Percentiles rank a stretch among this genome's conserved stretches.
phyloP scores from a whole-genome alignment of 2,113 vertebrate genomes.

The Atherinomorus stipes region DNA sequence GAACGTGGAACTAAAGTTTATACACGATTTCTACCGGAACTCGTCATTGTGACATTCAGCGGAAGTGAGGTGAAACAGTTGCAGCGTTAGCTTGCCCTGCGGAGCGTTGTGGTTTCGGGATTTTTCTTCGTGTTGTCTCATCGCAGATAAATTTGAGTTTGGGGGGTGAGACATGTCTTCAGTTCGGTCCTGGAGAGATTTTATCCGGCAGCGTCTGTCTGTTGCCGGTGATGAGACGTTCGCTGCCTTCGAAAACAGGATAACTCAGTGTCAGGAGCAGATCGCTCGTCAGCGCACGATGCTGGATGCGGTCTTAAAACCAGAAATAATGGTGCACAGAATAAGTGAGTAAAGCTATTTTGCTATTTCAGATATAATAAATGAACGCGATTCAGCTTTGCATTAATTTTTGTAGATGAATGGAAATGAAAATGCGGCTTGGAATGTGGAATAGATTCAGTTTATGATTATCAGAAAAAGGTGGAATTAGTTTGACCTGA shows the following conservation, averaged over 20 bases:
- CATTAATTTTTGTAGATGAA: neutral
- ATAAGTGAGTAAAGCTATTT: constrained; percentile 3
- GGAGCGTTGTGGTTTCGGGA: too few relatives aligned
- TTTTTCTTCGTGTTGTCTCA: neutral
- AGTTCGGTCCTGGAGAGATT: neutral
- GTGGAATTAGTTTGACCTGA: too few relatives aligned
- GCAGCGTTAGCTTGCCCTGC: neutral
- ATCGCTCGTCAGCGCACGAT: neutral
- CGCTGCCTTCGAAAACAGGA: constrained; percentile 7
- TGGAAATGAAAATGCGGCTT: neutral
- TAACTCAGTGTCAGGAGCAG: neutral
- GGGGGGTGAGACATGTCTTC: neutral
- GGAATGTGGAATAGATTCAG: too few relatives aligned
- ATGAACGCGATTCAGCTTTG: neutral
- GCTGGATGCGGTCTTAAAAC: constrained; percentile 2
- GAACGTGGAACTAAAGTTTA: neutral
- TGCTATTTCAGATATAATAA: neutral
- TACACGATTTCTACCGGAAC: neutral
- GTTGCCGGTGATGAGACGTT: neutral
- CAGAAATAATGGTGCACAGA: constrained; percentile 3
- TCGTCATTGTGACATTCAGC: neutral
- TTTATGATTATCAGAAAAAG: too few relatives aligned
- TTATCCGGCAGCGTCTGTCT: neutral
- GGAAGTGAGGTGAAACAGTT: neutral
- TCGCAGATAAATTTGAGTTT: neutral